Evolutionary conservation across 53 echinoderm and acorn worm species (phyloP).

Genomic region (Luidia sarsii): DNA sequence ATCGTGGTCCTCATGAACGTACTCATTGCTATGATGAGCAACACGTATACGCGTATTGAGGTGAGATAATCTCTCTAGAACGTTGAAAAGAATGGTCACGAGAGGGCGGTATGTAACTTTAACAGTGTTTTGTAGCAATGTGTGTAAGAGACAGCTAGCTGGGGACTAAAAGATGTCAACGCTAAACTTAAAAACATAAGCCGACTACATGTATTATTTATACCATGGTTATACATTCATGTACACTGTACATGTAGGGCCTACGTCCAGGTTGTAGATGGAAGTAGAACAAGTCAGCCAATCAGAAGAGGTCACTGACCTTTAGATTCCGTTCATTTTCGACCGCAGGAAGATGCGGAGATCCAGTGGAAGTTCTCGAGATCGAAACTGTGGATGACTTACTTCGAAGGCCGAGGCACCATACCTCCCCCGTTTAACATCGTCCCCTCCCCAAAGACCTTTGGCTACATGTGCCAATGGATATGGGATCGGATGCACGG

Average conservation of each 20-base stretch:
- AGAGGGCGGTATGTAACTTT: constrained; percentile 12
- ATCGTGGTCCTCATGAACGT: constrained; percentile 98
- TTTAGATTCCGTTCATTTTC: no score
- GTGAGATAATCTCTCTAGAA: constrained; percentile 45
- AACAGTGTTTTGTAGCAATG: no score
- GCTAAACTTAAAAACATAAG: no score
- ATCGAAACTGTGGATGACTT: constrained; percentile 99
- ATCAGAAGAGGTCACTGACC: no score
- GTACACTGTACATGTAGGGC: no score
- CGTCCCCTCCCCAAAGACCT: constrained; percentile 80
- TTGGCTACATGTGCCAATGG: constrained; percentile 69
- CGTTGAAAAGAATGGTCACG: not conserved
- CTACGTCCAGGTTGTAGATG: no score
- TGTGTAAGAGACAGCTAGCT: no score
- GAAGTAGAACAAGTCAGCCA: no score
- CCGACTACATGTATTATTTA: no score
- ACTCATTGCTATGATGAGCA: constrained; percentile 99
- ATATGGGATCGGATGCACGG: constrained; percentile 72
- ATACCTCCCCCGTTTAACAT: constrained; percentile 91
- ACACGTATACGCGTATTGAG: constrained; percentile 96
- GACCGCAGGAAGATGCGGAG: constrained; percentile 89
- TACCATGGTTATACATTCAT: no score
- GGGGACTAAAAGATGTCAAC: no score
- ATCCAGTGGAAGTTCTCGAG: constrained; percentile 99
- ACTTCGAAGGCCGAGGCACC: constrained; percentile 90